Evolutionary conservation across 92 coral and sea anemone genomes (phyloP), one percentile per base, ranked within the genome.

Genomic region (Porites lobata): DNA sequence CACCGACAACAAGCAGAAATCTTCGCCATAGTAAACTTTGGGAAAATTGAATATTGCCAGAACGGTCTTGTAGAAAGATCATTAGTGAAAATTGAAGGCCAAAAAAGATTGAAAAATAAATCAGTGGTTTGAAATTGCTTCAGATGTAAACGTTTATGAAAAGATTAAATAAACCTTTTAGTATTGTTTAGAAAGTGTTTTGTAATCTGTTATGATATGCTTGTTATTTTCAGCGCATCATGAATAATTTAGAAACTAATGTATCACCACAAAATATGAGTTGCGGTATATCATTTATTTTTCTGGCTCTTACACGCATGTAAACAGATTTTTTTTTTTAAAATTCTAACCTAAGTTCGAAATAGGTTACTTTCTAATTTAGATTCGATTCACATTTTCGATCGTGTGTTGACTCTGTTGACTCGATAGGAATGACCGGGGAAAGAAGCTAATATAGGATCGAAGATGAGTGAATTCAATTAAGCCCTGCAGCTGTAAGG

Each of bases 151-250:
- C 18, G 6, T 15, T 51, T 69, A 22, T 26, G 4, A 38, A 12
- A 56, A 10, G 61, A 63, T 20, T 47, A 18, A 74, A 15, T 22
- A 24, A 10, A 47, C 5, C 1, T 7, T 26, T 7, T 53, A 1
- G 9, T 24, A 72, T 84, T 50, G 87, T 84, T 62, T 75, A 15
- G 53, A 10, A 84, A 73, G 52, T 6, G 61, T 19, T 52, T 52
- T 7, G 9, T 19, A 51, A 21, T 69, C 47, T 38, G 4, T 69
- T 6, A 74, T 43, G 76, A 12, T 47, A 47, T n/a, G 20, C 7
- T 72, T 64, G 9, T 59, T 64, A 9, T 59, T 64, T 76, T 72
- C 87, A 58, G 75, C 29, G 52, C n/a, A n/a, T 14, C 74, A 84
- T 84, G 21, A 51, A 84, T 74, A 50, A 84, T 84, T 74, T 64